phyloP scores from a whole-genome alignment of 1,140 invertebrate species.

The Popillia japonica region DNA sequence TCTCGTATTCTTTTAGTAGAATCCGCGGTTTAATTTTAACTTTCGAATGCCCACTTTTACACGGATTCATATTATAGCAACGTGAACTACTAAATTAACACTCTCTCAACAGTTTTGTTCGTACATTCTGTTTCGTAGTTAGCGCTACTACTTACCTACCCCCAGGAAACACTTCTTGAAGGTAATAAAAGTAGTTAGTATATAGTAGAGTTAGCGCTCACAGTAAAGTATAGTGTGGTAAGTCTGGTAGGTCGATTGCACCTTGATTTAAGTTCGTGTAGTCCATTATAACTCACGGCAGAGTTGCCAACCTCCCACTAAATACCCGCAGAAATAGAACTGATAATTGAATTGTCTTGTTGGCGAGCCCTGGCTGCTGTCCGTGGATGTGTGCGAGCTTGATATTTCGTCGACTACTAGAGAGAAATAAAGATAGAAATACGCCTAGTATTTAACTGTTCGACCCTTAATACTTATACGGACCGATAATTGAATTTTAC shows the following conservation, averaged over 20 bases:
- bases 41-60: background rate
- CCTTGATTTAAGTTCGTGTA: slow-evolving; percentile 45
- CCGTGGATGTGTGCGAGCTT: background rate
- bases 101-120: background rate
- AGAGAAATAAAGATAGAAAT: slow-evolving; percentile 47
- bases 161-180: slow-evolving; percentile 11
- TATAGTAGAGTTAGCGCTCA: slow-evolving; percentile 12
- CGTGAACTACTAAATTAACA: background rate
- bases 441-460: slow-evolving; percentile 56
- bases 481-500: slow-evolving; percentile 58
- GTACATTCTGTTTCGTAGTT: background rate
- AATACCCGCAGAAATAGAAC: slow-evolving; percentile 55
- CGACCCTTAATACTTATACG: slow-evolving; percentile 55
- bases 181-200: slow-evolving; percentile 35
- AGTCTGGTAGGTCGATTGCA: slow-evolving; percentile 43
- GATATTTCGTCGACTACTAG: background rate
- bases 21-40: background rate
- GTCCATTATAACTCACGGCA: slow-evolving; percentile 47
- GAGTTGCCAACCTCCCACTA: slow-evolving; percentile 46
- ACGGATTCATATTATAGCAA: background rate
- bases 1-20: background rate
- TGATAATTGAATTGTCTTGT: slow-evolving; percentile 61
- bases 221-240: slow-evolving; percentile 28
- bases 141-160: background rate
- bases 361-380: slow-evolving; percentile 50